Evolutionary conservation across 2,888 invertebrate genomes (phyloP), one percentile per base, ranked within the genome.

Genomic region (Zhuqinia jingwanae): DNA sequence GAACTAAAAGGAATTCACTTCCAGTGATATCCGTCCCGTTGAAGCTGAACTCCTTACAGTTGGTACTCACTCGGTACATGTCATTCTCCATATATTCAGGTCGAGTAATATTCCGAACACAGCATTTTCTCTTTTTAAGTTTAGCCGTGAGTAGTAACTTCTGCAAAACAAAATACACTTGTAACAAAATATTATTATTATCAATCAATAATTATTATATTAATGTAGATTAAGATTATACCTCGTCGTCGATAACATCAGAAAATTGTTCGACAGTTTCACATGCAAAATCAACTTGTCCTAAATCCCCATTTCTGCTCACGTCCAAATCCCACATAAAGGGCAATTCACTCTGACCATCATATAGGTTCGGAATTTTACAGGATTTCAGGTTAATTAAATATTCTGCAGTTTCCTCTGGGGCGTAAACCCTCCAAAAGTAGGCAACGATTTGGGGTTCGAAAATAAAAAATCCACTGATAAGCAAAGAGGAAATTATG

Each of bases 71-170:
- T 47, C 11, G 20, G n/a, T 82, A 87, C 27, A 53, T 56, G 45
- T 82, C 87, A n/a, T 20, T 50, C 1, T 68, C 65, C 70, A 87
- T 70, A 6, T 11, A 30, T 0, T 47, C 20, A 13, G 87, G 82
- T 20, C 87, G 50, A n/a, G 81, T 70, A 13, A 87, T 70, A 27
- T 87, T 75, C 0, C 87, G 65, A 15, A 77, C n/a, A 47, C 87
- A 87, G 53, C 87, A 87, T 17, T 47, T 47, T 25, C 77, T 63
- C 27, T 20, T 82, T 20, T 75, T 81, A 22, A 42, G 1, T 56
- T 81, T 82, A 1, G 45, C 2, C 22, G 47, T 5, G 1, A 82
- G 60, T 8, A 22, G 10, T 3, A 87, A 17, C 17, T 56, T 60
- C 87, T 87, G 30, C 10, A 56, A n/a, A 63, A 53, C 22, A 56